phyloP scores from a whole-genome alignment of 2,113 vertebrate genomes.

The Corythoichthys intestinalis region DNA sequence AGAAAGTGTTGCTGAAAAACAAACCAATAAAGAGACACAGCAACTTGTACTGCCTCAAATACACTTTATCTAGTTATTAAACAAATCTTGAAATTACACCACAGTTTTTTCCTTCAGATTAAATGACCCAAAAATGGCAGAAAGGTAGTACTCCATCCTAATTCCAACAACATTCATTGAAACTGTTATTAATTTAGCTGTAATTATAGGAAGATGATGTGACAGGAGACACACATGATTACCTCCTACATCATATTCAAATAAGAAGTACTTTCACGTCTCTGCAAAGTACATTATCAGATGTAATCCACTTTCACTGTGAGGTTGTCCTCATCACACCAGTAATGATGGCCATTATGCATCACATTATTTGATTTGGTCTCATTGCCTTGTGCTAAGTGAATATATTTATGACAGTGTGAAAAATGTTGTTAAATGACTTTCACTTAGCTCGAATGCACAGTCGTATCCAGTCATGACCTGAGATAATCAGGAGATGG shows the following conservation, averaged over 20 bases:
- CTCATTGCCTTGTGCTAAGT: background rate
- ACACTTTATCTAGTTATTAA: background rate
- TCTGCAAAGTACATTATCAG: conserved; percentile 3
- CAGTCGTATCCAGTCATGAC: background rate
- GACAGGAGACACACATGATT: background rate
- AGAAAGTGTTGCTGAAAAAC: background rate
- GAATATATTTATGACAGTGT: conserved; percentile 4
- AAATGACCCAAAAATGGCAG: background rate
- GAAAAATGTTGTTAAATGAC: conserved; percentile 13
- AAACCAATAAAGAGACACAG: background rate
- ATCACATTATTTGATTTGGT: conserved; percentile 30
- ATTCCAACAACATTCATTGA: background rate
- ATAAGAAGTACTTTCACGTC: background rate
- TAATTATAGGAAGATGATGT: background rate
- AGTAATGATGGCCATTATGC: conserved; percentile 16
- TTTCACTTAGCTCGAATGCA: conserved; percentile 8
- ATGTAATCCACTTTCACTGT: conserved; percentile 18
- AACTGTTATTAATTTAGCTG: background rate
- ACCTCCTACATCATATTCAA: background rate
- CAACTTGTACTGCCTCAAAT: background rate
- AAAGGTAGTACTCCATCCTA: background rate
- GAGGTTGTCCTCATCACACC: conserved; percentile 13
- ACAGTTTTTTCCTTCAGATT: background rate
- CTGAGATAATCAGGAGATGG: background rate
- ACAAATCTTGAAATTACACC: background rate